phyloP scores from a whole-genome alignment of 1,140 invertebrate species.

The Harpegnathos saltator region DNA sequence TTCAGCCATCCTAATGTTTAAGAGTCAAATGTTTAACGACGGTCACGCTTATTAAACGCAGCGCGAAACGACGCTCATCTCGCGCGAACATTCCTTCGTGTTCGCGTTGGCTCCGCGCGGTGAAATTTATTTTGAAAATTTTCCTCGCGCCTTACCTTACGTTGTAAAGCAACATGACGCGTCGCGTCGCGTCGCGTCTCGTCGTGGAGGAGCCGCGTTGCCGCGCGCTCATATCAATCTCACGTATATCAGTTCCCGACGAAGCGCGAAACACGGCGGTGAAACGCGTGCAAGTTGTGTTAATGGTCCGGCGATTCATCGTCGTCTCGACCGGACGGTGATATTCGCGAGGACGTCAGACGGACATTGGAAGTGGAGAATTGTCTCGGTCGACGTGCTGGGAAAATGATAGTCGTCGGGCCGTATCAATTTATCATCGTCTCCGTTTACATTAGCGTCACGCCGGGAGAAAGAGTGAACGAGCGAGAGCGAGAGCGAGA shows the following conservation, averaged over 20 bases:
- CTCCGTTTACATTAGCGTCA: slow-evolving; percentile 56
- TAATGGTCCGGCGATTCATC: neutral
- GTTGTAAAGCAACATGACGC: no score
- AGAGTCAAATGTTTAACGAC: neutral
- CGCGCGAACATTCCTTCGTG: slow-evolving; percentile 14
- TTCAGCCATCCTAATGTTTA: no score
- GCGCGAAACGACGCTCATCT: neutral
- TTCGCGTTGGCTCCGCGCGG: neutral
- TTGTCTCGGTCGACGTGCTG: slow-evolving; percentile 16
- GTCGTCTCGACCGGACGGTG: neutral
- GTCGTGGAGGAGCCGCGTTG: neutral
- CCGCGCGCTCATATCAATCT: slow-evolving; percentile 11
- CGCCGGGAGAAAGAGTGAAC: neutral
- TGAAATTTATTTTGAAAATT: no score
- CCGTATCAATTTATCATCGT: slow-evolving; percentile 62
- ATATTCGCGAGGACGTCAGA: neutral
- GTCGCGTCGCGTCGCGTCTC: no score
- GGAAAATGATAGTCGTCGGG: slow-evolving; percentile 21
- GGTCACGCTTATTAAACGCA: slow-evolving; percentile 1
- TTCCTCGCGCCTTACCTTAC: neutral
- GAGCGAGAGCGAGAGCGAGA: no score
- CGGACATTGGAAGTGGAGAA: slow-evolving; percentile 28
- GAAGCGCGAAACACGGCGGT: neutral
- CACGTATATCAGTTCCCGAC: neutral
- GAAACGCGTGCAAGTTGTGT: slow-evolving; percentile 18